Evolutionary conservation across 92 coral and sea anemone species (phyloP), one percentile per base, ranked within the genome.

Genomic region (Zoanthus solanderi): DNA sequence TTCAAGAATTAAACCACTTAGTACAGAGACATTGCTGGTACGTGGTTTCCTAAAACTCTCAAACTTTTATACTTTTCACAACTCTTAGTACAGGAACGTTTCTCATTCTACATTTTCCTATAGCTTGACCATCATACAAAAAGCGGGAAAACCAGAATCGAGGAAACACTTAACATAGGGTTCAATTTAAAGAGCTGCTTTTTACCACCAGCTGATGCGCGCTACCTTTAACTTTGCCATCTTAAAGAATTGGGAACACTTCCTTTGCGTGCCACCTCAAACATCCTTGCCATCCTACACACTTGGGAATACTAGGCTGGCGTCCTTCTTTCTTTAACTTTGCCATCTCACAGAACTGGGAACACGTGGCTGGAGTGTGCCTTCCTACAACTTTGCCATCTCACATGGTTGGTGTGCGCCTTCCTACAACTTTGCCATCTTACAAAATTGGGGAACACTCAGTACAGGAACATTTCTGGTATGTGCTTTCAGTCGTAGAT

Each of bases 1-100:
- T 92, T 88, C 56, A 91, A 88, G 88, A 96, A 96, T 91, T 89
- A 2, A 58, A 61, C 29, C 13, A 93, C 92, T 13, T 37, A 84
- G 7, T 93, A 37, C 98, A 16, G 99, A 97, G 0, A 95, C 98
- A 81, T 93, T 96, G 75, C 96, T 94, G 76, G 96, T 94, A 91
- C 92, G 56, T 7, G 9, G 9, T 28, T 61, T 16, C 32, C 28
- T 63, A 18, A 2, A 6, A 1, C 31, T 63, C 18, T 16, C 8
- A 16, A 18, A 60, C 15, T n/a, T 63, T 63, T 7, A 1, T 16
- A n/a, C 17, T 6, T 23, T 63, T 18, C 28, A 1, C n/a, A 63
- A 63, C 69, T 5, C 29, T 17, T 28, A 63, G 69, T 28, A 63
- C 69, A 5, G 69, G 69, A 8, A 63, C 69, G 6, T 37, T 37